phyloP scores from a whole-genome alignment of 2,888 invertebrate species.

The Temnothorax ravouxi region DNA sequence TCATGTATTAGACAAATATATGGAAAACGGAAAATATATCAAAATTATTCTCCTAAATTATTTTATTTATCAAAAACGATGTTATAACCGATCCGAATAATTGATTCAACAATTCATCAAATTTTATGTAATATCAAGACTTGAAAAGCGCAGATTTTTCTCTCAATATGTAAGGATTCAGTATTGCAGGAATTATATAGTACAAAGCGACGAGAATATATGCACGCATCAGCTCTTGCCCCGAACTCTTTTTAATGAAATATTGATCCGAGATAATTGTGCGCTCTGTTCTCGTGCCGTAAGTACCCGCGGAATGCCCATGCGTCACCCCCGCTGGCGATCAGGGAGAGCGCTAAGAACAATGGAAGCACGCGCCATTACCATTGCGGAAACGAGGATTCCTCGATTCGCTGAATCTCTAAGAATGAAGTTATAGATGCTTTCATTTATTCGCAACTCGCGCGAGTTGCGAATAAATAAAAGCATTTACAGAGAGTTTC shows the following conservation, averaged over 20 bases:
- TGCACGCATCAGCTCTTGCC: not conserved
- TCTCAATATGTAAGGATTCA: not conserved
- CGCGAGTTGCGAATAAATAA: conserved; percentile 6
- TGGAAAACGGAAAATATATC: not conserved
- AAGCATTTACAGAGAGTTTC: not conserved
- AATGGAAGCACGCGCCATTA: conserved; percentile 54
- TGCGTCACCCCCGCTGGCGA: conserved; percentile 30
- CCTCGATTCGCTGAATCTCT: conserved; percentile 32
- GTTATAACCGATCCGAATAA: not conserved
- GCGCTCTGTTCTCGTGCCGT: conserved; percentile 36
- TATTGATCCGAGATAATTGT: conserved; percentile 47
- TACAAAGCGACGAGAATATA: not conserved
- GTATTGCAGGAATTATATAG: not conserved
- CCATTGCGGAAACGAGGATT: conserved; percentile 48
- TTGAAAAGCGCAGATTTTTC: not conserved
- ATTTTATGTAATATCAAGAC: not conserved
- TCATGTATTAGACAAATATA: not conserved
- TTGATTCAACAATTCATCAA: not conserved
- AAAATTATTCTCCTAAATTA: not conserved
- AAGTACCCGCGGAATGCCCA: conserved; percentile 41
- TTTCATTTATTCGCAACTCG: conserved; percentile 36
- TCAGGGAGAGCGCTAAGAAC: conserved; percentile 48
- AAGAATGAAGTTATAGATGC: conserved; percentile 32
- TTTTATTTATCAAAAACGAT: not conserved
- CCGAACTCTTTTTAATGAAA: conserved; percentile 41